Conservation (phyloP, 2,113 vertebrate species). For the Cacatua alba region DNA sequence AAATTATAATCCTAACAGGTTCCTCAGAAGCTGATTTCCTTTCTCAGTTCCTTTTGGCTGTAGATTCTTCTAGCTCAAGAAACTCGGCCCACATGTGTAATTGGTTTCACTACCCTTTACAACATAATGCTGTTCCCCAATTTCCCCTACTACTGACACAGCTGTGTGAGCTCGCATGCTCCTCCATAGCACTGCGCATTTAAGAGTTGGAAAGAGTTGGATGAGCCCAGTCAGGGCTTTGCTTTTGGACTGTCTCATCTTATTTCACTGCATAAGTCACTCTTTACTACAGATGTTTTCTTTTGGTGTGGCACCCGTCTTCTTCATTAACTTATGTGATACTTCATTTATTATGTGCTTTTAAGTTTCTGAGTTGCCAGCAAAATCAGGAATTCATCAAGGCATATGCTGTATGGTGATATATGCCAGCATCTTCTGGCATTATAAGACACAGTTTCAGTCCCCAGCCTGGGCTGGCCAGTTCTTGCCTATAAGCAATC, state of each 20-base stretch:
- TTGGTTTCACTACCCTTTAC: neutral
- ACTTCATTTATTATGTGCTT: neutral
- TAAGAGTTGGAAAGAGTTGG: neutral
- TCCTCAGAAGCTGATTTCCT: neutral
- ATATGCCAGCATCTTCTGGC: neutral
- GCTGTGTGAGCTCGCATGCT: accelerated
- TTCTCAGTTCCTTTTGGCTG: neutral
- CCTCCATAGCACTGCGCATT: accelerated
- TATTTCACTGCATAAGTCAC: neutral
- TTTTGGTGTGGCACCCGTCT: accelerated
- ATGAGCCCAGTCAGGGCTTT: neutral
- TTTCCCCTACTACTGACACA: neutral
- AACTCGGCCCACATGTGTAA: neutral
- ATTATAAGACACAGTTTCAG: neutral
- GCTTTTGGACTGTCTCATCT: neutral
- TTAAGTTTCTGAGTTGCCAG: neutral
- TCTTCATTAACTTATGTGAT: neutral
- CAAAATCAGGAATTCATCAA: neutral
- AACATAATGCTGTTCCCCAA: neutral
- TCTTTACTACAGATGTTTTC: neutral
- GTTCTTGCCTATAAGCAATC: neutral
- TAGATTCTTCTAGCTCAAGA: neutral
- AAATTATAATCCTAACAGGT: neutral
- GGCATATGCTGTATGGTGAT: neutral
- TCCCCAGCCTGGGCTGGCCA: neutral